These are phyloP conservation scores for Probosciger aterrimus DNA, from an alignment of 2,113 vertebrate genomes.

Conservation along the genomic window DNA sequence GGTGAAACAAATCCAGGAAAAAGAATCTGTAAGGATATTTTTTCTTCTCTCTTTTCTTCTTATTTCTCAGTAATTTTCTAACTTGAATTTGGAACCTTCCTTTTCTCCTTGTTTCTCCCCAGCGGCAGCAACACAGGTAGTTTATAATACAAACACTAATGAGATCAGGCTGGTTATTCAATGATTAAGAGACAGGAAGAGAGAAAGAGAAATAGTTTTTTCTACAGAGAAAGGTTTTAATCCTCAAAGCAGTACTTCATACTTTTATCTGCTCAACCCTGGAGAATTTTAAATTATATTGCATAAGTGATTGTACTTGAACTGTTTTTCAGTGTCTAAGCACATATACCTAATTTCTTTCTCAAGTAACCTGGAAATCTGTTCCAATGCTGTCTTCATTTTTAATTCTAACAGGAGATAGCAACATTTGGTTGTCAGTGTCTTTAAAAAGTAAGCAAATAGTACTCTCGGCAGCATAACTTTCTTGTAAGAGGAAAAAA, in stretches of 20 bases:
- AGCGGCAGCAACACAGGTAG: not conserved
- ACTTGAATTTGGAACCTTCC: not conserved
- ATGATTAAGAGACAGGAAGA: not conserved
- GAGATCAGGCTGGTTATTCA: not conserved
- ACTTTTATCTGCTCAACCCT: not conserved
- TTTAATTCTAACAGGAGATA: not conserved
- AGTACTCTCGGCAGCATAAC: not conserved
- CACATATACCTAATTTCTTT: not conserved
- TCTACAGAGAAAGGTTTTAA: not conserved
- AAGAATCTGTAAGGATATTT: not conserved
- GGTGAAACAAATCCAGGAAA: not conserved
- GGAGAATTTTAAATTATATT: not conserved
- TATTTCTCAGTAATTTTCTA: not conserved
- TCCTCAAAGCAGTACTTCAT: not conserved
- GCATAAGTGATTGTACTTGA: not conserved
- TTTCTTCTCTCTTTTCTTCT: not conserved
- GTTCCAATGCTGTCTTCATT: not conserved
- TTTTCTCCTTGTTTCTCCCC: not conserved
- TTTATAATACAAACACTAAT: not conserved
- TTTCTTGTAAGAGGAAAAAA: not conserved
- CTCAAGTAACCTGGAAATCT: not conserved
- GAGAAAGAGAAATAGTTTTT: not conserved
- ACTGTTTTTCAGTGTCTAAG: not conserved
- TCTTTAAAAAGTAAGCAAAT: conserved; percentile 14
- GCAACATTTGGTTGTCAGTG: not conserved